Base-by-base conservation (phyloP, 2,888 invertebrate species). In the Baronia brevicornis region DNA sequence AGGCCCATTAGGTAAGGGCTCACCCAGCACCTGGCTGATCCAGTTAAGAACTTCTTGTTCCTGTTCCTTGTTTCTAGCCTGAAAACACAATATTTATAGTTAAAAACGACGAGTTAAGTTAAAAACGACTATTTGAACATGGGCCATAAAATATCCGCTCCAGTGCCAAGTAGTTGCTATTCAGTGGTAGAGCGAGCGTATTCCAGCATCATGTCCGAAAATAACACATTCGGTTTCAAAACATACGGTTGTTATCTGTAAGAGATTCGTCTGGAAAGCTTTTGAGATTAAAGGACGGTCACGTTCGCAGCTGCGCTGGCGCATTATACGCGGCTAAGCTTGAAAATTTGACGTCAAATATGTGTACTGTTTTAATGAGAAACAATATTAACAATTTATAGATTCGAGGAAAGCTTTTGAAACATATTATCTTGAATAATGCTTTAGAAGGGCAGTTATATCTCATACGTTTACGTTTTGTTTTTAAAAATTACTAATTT, bases 21-120 rank as follows among this genome's bases (percentile, higher is more conserved):
- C 96, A 0, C 96, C 97, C 5, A 93, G 47, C n/a, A 96, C 94
- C 2, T 84, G 88, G 54, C 89, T 89, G 55, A 98, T 94, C 98
- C 98, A 98, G 57, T 88, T 89, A 44, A 98, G 85, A 31, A 97
- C 92, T 79, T 98, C 97, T 28, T 88, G 86, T 82, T 96, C 95
- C 63, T 95, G 91, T 82, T 95, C 94, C 90, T 95, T 95, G 80
- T 94, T 94, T 53, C 95, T 91, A 50, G 89, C 86, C 92, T 93
- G 63, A 13, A 72, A 53, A 51, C 46, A 43, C 45, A 32, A 44
- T 44, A 44, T 47, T 44, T 46, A n/a, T 47, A 48, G 45, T 51
- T 43, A 55, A 51, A n/a, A n/a, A n/a, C n/a, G n/a, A n/a, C 60
- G 51, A 46, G 53, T 51, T 44, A 46, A 46, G 56, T 52, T 58